phyloP scores from a whole-genome alignment of 2,888 invertebrate genomes.

The Hybos culiciformis region DNA sequence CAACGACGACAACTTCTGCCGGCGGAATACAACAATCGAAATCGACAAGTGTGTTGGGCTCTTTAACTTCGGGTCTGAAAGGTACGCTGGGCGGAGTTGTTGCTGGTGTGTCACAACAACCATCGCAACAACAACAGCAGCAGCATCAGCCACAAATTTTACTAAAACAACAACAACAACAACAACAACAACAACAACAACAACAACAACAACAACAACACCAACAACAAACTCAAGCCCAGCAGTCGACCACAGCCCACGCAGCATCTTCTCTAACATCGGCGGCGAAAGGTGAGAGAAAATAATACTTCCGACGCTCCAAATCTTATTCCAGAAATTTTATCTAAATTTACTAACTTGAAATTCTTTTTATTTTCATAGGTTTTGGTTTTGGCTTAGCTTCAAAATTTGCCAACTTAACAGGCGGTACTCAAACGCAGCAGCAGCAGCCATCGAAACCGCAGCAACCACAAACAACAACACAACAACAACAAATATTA shows the following conservation, averaged over 20 bases:
- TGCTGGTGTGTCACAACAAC: neutral
- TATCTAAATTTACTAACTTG: too few species aligned
- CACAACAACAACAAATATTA: too few species aligned
- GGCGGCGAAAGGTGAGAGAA: too few species aligned
- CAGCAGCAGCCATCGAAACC: neutral
- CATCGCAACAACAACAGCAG: neutral
- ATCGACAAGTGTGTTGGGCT: neutral
- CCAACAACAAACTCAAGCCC: too few species aligned
- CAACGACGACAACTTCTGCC: slow-evolving; percentile 14
- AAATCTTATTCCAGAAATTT: too few species aligned
- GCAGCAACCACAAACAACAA: too few species aligned
- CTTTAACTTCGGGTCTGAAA: slow-evolving; percentile 26
- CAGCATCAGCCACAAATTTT: neutral
- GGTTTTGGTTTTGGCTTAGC: slow-evolving; percentile 27
- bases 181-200: neutral
- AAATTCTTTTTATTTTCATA: too few species aligned
- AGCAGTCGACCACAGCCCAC: slow-evolving; percentile 15
- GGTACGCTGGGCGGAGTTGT: slow-evolving; percentile 27
- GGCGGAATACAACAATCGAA: neutral
- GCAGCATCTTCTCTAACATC: slow-evolving; percentile 13
- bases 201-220: slow-evolving; percentile 6
- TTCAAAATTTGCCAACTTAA: slow-evolving; percentile 20
- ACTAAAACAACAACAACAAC: neutral
- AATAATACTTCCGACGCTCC: too few species aligned
- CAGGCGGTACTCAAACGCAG: too few species aligned